Evolutionary conservation across 1,140 invertebrate species (phyloP), one percentile per base, ranked within the genome.

Genomic region (Anastatus disparis): DNA sequence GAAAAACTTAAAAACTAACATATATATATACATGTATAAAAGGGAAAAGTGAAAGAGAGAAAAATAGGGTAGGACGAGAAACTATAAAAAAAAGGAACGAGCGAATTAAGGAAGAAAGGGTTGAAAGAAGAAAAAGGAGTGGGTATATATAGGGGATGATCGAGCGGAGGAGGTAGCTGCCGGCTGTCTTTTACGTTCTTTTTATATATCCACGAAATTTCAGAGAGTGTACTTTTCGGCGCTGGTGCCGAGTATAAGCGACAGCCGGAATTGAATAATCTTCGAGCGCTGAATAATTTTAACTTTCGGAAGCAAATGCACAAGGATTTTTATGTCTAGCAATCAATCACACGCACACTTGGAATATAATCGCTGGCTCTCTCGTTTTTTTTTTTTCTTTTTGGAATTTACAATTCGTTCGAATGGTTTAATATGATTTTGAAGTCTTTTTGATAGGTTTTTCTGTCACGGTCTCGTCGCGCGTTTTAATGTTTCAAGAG

Each of bases 231-330:
- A 17, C 63, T 27, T 8, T n/a, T 17, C 24, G 1, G 12, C n/a
- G n/a, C n/a, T n/a, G n/a, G n/a, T n/a, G n/a, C n/a, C n/a, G n/a
- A n/a, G n/a, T n/a, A n/a, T n/a, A n/a, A n/a, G n/a, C 29, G 22
- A 44, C 52, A 67, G 17, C 46, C 42, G 40, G 24, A 68, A 68
- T 68, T 59, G 66, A 59, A 68, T 68, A 68, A 68, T 68, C 42
- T 52, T 44, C 20, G 4, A n/a, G n/a, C n/a, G 53, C 6, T 67
- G 53, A 48, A 58, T 67, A 48, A 48, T 44, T 67, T 31, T 20
- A 20, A 17, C 17, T 9, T 17, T 3, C 13, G 42, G 3, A 13
- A 8, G 42, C 12, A 22, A n/a, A 26, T 40, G 27, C 17, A 31
- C 38, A n/a, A n/a, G 42, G 27, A n/a, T 24, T 52, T 48, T 64